Conservation (phyloP, 2,113 vertebrate genomes). For the Rhizomys pruinosus region DNA sequence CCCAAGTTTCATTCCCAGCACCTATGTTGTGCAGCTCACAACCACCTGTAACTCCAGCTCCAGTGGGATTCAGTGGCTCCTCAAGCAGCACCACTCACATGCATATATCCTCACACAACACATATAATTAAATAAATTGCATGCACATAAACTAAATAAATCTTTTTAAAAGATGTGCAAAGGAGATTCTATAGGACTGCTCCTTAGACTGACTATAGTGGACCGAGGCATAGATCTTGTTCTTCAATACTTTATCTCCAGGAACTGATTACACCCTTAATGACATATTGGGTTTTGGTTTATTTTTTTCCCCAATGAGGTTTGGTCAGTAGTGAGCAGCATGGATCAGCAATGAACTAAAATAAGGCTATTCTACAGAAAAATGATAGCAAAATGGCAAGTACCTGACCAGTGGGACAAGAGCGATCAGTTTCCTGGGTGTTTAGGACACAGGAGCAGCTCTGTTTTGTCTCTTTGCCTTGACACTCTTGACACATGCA, state of each 20-base stretch:
- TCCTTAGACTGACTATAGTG: background rate
- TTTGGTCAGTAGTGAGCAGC: background rate
- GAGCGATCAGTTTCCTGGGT: background rate
- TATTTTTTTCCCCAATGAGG: background rate
- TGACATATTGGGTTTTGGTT: no score
- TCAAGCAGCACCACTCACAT: no score
- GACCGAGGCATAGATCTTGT: background rate
- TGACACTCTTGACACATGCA: no score
- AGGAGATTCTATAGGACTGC: background rate
- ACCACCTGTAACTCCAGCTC: no score
- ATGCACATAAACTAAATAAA: no score
- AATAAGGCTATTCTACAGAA: background rate
- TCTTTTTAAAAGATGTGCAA: no score
- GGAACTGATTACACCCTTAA: background rate
- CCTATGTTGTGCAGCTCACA: no score
- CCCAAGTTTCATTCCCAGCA: no score
- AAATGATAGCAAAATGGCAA: background rate
- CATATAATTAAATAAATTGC: no score
- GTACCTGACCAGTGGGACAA: background rate
- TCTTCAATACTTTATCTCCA: background rate
- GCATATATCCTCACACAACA: no score
- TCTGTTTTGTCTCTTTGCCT: background rate
- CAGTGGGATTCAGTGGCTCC: no score
- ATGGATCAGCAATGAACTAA: background rate
- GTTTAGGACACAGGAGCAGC: background rate